Conservation (phyloP, 2,113 vertebrate species). For the Taurulus bubalis region DNA sequence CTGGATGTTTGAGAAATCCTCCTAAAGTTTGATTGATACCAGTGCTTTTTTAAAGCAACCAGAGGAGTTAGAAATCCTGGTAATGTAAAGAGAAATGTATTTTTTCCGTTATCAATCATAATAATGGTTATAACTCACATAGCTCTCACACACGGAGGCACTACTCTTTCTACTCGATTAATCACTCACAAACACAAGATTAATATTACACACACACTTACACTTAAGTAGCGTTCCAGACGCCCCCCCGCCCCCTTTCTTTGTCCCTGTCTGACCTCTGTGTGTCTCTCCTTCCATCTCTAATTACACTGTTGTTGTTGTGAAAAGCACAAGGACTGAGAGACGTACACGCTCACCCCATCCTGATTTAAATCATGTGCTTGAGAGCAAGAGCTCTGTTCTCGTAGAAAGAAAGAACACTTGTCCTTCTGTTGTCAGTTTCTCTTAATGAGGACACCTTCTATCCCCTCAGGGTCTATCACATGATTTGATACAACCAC, state of each 20-base stretch:
- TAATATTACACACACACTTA: background rate
- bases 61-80: background rate
- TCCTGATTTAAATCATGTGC: slow-evolving; percentile 31
- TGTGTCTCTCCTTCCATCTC: background rate
- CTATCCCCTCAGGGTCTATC: background rate
- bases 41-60: background rate
- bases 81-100: background rate
- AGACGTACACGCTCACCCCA: background rate
- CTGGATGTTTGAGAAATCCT: background rate
- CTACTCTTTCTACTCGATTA: slow-evolving; percentile 12
- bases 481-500: background rate
- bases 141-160: background rate
- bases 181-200: background rate
- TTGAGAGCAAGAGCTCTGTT: background rate
- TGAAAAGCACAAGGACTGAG: slow-evolving; percentile 3
- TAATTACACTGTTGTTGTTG: slow-evolving; percentile 15
- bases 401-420: background rate
- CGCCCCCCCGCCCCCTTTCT: background rate
- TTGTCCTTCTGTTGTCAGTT: background rate
- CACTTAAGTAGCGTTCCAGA: background rate
- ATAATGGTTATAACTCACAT: background rate
- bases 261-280: slow-evolving; percentile 32
- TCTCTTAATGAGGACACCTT: background rate
- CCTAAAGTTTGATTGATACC: background rate
- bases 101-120: background rate